Percentiles rank a stretch among this genome's conserved stretches.
phyloP scores from a whole-genome alignment of 2,888 invertebrate species.

The Ctena decussata region DNA sequence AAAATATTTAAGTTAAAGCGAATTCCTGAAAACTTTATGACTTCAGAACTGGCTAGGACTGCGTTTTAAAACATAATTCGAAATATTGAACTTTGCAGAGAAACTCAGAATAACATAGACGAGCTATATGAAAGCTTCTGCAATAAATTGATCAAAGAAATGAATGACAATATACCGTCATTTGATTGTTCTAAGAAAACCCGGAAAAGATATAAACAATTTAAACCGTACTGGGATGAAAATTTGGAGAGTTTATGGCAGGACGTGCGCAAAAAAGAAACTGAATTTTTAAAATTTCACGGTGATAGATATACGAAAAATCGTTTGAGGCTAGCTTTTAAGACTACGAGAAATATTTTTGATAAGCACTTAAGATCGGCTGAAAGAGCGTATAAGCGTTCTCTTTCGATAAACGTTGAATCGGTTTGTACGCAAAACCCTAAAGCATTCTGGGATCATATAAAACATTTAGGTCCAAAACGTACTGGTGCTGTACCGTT shows the following conservation, averaged over 20 bases:
- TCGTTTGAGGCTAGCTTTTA: not conserved
- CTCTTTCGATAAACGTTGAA: conserved; percentile 29
- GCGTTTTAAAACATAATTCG: conserved; percentile 19
- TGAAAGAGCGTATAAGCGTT: conserved; percentile 31
- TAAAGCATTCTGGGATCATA: conserved; percentile 49
- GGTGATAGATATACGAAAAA: not conserved
- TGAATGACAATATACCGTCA: conserved; percentile 24
- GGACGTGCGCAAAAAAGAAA: conserved; percentile 5
- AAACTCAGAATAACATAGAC: conserved; percentile 21
- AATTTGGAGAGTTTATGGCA: conserved; percentile 27
- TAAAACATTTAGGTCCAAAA: conserved; percentile 38
- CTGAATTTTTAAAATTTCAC: conserved; percentile 14
- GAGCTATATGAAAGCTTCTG: conserved; percentile 20
- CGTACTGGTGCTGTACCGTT: not conserved
- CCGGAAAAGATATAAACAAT: conserved; percentile 13
- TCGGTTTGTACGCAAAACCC: conserved; percentile 35
- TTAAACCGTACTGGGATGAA: conserved; percentile 47
- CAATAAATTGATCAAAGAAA: conserved; percentile 18
- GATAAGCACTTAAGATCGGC: conserved; percentile 10
- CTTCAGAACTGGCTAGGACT: not conserved
- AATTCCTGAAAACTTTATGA: conserved; percentile 29
- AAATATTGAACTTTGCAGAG: conserved; percentile 19
- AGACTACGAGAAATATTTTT: conserved; percentile 11
- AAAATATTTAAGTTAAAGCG: conserved; percentile 15
- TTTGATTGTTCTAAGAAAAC: not conserved